Base-by-base conservation (phyloP, 2,113 vertebrate species). In the Pelusios castaneus region DNA sequence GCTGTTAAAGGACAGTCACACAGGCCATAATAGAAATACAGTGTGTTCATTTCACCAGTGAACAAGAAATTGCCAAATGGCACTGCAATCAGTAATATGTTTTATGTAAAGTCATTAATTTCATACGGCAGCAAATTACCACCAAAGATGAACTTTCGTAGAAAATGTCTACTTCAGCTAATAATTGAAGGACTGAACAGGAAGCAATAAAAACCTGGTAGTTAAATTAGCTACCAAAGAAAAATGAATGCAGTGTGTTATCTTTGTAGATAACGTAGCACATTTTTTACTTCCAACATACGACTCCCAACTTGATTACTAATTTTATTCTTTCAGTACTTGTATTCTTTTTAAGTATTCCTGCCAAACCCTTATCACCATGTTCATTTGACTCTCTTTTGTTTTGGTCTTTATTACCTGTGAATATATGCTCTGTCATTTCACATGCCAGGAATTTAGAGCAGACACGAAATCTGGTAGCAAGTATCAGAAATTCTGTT, bases 81-180 rank as follows among this genome's bases (percentile, higher is more conserved):
- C 84, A 92, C 21, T 84, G 70, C 86, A 90, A 93, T 90, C 94
- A 94, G 87, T 95, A 95, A 96, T 96, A 95, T 87, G 91, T 96
- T 96, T 97, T 85, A 96, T 95, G 88, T 90, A 90, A 90, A 92
- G 89, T 80, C 21, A 83, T 97, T 96, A 95, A 95, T 97, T 97
- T 97, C 93, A 97, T 25, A 88, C 47, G 83, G 86, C 51, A 94
- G 89, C 91, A 98, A 97, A 96, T 96, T 91, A 87, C 70, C 87
- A 82, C 88, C 84, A 87, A 95, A 80, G 84, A 97, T 75, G 93
- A 97, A 95, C 95, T 97, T 98, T 92, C 89, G 95, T 75, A 76
- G 90, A 93, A 97, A 98, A 97, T 94, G 93, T 93, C 5, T 8
- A 91, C 94, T 96, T 98, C 91, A 89, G 90, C 94, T 97, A 97